Conservation (phyloP, 2,888 invertebrate genomes). For the Eilema griseolum region DNA sequence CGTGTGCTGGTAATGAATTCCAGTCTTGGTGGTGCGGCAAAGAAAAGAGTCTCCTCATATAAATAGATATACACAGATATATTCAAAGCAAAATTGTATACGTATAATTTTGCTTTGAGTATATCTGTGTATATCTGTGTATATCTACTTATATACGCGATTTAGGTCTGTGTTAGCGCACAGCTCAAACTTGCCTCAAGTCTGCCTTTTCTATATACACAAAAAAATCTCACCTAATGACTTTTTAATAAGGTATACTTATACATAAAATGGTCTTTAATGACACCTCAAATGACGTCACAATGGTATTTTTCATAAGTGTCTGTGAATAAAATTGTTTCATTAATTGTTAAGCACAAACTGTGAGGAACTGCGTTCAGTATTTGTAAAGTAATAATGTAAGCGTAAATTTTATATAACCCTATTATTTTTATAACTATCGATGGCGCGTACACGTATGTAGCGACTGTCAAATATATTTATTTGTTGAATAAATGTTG, state of each 20-base stretch:
- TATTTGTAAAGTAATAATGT: slow-evolving; percentile 37
- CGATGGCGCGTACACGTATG: slow-evolving; percentile 33
- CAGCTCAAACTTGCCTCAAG: too few species aligned
- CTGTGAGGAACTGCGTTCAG: slow-evolving; percentile 39
- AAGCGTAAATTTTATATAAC: slow-evolving; percentile 38
- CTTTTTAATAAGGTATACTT: not conserved
- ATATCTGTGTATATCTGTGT: too few species aligned
- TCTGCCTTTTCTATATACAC: too few species aligned
- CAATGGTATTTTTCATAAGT: slow-evolving; percentile 17
- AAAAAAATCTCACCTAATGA: not conserved
- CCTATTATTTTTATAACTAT: slow-evolving; percentile 49
- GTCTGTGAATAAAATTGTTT: slow-evolving; percentile 8
- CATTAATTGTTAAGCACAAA: slow-evolving; percentile 39
- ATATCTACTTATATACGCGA: too few species aligned
- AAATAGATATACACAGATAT: too few species aligned
- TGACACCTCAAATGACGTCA: slow-evolving; percentile 14
- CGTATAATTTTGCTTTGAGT: too few species aligned
- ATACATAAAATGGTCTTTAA: not conserved
- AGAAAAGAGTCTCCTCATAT: too few species aligned
- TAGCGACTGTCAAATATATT: slow-evolving; percentile 41
- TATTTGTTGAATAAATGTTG: slow-evolving; percentile 62
- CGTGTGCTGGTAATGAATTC: too few species aligned
- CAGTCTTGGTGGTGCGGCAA: too few species aligned
- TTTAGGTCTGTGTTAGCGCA: too few species aligned
- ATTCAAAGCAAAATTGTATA: too few species aligned